A percentile compares a stretch with the other conserved stretches of the same genome.
Evolutionary conservation across 2,113 vertebrate genomes (phyloP).

Genomic region (Cephalopterus ornatus): DNA sequence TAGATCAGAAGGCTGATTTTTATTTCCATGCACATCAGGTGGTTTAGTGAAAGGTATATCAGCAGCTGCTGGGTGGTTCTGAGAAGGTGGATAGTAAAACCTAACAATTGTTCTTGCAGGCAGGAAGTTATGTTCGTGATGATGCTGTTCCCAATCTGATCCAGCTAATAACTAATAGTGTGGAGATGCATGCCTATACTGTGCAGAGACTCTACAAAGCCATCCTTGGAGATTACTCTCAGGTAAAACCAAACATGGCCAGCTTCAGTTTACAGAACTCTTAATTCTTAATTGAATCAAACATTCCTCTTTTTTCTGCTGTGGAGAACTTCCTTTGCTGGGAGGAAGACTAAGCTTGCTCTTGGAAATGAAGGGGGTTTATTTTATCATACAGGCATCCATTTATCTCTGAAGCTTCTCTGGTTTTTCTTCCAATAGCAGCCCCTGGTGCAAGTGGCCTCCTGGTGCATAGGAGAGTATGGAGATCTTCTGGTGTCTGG

Average conservation of each 20-base stretch:
- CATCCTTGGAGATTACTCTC: constrained; percentile 95
- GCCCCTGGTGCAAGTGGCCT: constrained; percentile 93
- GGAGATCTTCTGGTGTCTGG: constrained; percentile 96
- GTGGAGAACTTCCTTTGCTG: background rate
- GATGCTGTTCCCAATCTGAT: constrained; percentile 98
- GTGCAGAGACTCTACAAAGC: constrained; percentile 99
- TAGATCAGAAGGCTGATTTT: background rate
- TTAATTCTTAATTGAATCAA: background rate
- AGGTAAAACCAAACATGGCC: constrained; percentile 72
- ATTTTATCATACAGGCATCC: background rate
- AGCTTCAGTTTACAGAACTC: too few species aligned
- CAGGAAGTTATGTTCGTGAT: constrained; percentile 96
- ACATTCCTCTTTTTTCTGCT: background rate
- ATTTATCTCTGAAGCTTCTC: background rate
- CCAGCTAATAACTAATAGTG: constrained; percentile 98
- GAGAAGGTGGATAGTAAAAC: background rate
- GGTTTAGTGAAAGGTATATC: background rate
- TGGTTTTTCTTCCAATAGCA: constrained; percentile 77
- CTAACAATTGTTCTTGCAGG: constrained; percentile 75
- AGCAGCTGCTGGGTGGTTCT: background rate
- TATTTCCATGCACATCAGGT: background rate
- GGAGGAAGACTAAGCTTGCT: background rate
- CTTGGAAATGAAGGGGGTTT: background rate
- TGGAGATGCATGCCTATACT: constrained; percentile 98
- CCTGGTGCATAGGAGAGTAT: constrained; percentile 99